Conservation (phyloP, 2,888 invertebrate genomes). For the Gymnoscelis rufifasciata region DNA sequence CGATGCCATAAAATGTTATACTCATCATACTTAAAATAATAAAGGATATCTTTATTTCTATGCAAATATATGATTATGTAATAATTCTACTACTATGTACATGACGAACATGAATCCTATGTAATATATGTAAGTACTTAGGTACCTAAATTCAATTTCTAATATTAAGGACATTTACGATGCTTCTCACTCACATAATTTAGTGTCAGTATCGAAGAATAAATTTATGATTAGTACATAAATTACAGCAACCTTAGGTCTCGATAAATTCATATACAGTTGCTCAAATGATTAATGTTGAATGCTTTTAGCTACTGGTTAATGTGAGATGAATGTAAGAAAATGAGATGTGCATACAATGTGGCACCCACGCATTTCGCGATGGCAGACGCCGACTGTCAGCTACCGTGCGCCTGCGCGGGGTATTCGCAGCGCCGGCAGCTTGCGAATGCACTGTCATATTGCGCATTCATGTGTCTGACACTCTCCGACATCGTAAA, state of each 20-base stretch:
- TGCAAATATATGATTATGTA: conserved; percentile 21
- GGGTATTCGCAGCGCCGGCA: conserved; percentile 8
- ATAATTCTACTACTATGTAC: conserved; percentile 2
- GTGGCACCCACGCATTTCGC: conserved; percentile 54
- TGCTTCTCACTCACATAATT: conserved; percentile 1
- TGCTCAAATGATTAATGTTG: conserved; percentile 59
- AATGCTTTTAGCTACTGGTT: conserved; percentile 54
- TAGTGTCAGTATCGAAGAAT: conserved; percentile 1
- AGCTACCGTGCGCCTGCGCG: conserved; percentile 55
- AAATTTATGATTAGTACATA: conserved; percentile 10
- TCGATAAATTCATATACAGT: conserved; percentile 9
- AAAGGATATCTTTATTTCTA: conserved; percentile 43
- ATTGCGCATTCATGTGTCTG: conserved; percentile 31
- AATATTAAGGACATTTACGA: background rate
- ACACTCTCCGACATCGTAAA: conserved; percentile 23
- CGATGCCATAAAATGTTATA: conserved; percentile 47
- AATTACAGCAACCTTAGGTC: conserved; percentile 5
- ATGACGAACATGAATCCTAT: background rate
- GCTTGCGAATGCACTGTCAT: conserved; percentile 27
- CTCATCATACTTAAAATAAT: conserved; percentile 41
- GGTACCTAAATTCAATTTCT: background rate
- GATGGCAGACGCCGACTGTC: conserved; percentile 54
- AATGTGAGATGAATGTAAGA: conserved; percentile 56
- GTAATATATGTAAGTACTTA: background rate
- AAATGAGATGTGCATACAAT: conserved; percentile 68